phyloP scores from a whole-genome alignment of 2,797 vertebrate species.

The Clamator glandarius region DNA sequence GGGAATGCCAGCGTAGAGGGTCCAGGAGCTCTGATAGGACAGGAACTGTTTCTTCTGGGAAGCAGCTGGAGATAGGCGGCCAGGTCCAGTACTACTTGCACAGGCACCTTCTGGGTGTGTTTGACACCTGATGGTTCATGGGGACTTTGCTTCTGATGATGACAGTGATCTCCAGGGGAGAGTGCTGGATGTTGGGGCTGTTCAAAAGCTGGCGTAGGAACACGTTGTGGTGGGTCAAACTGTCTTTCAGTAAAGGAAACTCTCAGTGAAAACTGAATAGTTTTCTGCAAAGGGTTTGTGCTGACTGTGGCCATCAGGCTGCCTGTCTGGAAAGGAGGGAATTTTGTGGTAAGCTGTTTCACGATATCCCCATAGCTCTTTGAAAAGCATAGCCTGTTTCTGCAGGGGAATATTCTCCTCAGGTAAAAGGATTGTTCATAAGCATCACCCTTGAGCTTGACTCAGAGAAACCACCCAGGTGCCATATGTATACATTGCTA shows the following conservation, averaged over 20 bases:
- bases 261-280: neutral
- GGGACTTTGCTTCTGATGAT: neutral
- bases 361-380: neutral
- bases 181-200: neutral
- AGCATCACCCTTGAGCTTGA: neutral
- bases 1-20: neutral
- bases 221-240: accelerated
- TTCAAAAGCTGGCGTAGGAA: neutral
- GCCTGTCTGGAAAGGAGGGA: accelerated
- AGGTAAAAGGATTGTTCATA: neutral
- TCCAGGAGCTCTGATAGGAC: accelerated
- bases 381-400: neutral
- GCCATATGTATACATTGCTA: neutral
- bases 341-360: neutral
- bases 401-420: neutral
- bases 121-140: neutral
- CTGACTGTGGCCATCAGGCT: neutral
- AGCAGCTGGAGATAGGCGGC: neutral
- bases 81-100: neutral
- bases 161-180: neutral
- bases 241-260: neutral
- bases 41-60: neutral
- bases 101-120: neutral
- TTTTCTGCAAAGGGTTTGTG: neutral
- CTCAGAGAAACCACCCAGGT: neutral